phyloP scores from a whole-genome alignment of 2,888 invertebrate genomes.

The Dolichopus griseipennis region DNA sequence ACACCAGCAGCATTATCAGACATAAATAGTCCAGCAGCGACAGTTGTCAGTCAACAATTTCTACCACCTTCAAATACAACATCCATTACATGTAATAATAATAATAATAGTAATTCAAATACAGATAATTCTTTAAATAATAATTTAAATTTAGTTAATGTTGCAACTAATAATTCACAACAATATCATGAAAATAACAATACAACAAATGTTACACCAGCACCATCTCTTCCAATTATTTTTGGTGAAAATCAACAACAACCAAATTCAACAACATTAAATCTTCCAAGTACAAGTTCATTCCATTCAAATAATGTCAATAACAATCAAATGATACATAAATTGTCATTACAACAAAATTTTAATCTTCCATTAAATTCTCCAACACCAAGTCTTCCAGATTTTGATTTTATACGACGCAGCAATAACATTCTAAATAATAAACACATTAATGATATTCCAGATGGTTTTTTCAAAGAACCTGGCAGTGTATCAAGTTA shows the following conservation, averaged over 20 bases:
- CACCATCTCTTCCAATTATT: no score
- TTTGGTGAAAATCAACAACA: not conserved
- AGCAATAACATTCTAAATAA: not conserved
- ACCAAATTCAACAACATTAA: not conserved
- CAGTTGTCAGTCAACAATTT: not conserved
- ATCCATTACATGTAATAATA: not conserved
- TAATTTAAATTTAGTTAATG: not conserved
- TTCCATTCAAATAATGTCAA: not conserved
- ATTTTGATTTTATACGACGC: not conserved
- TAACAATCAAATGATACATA: not conserved
- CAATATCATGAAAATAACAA: not conserved
- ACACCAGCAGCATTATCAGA: not conserved
- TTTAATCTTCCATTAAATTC: not conserved
- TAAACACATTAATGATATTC: not conserved
- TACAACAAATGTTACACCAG: not conserved
- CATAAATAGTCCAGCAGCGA: not conserved
- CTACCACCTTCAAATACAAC: not conserved
- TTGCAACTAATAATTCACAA: not conserved
- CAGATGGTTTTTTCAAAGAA: not conserved
- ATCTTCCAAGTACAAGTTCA: not conserved
- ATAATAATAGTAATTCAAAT: no score
- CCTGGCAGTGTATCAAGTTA: not conserved
- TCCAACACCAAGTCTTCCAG: not conserved
- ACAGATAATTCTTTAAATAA: not conserved
- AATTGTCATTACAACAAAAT: not conserved